A percentile compares a stretch with the other conserved stretches of the same genome.
Conservation (phyloP, 2,888 invertebrate genomes). For the Hofmannophila pseudospretella region DNA sequence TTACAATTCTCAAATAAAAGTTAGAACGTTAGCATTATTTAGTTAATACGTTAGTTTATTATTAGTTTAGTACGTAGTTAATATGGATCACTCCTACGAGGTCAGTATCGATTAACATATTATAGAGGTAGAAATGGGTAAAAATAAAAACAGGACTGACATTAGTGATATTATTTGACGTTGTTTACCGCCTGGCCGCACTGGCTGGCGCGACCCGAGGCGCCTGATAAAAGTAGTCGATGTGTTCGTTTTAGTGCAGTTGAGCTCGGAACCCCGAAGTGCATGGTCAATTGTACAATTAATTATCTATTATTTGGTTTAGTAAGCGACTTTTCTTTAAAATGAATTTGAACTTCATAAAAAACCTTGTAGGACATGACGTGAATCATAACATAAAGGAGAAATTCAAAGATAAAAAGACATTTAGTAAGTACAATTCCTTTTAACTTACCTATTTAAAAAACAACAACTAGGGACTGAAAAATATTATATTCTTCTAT, state of each 20-base stretch:
- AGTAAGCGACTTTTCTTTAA: slow-evolving; percentile 18
- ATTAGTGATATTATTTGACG: slow-evolving; percentile 30
- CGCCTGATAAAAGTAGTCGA: slow-evolving; percentile 7
- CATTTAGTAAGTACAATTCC: slow-evolving; percentile 60
- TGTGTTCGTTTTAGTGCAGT: slow-evolving; percentile 3
- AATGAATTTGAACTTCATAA: slow-evolving; percentile 69
- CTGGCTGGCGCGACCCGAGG: slow-evolving; percentile 1
- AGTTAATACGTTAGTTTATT: too few species aligned
- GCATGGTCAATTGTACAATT: neutral
- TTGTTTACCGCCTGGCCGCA: slow-evolving; percentile 43
- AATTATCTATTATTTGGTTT: neutral
- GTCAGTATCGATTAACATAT: too few species aligned
- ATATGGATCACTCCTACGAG: too few species aligned
- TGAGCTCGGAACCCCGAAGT: neutral
- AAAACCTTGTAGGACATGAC: slow-evolving; percentile 67
- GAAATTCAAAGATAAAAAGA: slow-evolving; percentile 70
- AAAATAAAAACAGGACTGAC: slow-evolving; percentile 23
- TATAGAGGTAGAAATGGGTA: too few species aligned
- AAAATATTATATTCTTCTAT: too few species aligned
- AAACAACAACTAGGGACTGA: too few species aligned
- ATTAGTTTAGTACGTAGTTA: too few species aligned
- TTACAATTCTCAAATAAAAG: too few species aligned
- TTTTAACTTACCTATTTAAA: too few species aligned
- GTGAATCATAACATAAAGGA: slow-evolving; percentile 71
- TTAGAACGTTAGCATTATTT: too few species aligned